A percentile compares a stretch with the other conserved stretches of the same genome.
These are phyloP conservation scores for Coregonus suidteri DNA, from an alignment of 2,797 vertebrate genomes.

Conservation along the genomic window DNA sequence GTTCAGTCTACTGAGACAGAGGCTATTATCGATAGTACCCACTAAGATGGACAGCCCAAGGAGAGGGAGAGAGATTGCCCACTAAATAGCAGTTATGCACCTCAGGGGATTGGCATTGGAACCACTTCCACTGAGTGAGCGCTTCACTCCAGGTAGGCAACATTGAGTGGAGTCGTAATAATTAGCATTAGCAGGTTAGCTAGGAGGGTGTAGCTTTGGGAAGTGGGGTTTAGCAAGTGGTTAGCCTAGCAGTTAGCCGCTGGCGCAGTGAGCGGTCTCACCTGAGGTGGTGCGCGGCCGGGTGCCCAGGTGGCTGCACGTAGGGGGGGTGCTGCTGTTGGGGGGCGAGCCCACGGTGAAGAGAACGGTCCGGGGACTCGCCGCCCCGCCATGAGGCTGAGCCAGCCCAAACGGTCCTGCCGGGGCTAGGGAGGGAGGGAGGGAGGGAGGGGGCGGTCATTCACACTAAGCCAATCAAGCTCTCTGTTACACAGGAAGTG, in stretches of 20 bases:
- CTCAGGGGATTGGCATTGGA: neutral
- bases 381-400: slow-evolving; percentile 62
- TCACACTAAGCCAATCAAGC: slow-evolving; percentile 12
- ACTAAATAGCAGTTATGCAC: neutral
- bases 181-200: neutral
- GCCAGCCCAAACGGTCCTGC: slow-evolving; percentile 77
- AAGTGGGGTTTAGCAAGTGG: neutral
- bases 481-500: slow-evolving; percentile 11
- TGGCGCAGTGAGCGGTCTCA: slow-evolving; percentile 57
- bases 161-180: neutral
- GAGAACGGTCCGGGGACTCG: slow-evolving; percentile 84
- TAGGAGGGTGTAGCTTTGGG: neutral
- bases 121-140: neutral
- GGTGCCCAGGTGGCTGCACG: slow-evolving; percentile 88
- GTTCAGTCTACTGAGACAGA: neutral
- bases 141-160: neutral
- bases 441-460: slow-evolving; percentile 8
- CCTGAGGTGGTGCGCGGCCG: slow-evolving; percentile 92
- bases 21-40: neutral
- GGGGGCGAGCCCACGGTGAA: slow-evolving; percentile 97
- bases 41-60: too few relatives aligned
- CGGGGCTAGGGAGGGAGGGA: slow-evolving; percentile 73
- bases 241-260: neutral
- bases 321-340: slow-evolving; percentile 85
- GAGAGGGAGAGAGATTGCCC: neutral